phyloP scores from a whole-genome alignment of 2,113 vertebrate species.

The Leiothrix lutea region DNA sequence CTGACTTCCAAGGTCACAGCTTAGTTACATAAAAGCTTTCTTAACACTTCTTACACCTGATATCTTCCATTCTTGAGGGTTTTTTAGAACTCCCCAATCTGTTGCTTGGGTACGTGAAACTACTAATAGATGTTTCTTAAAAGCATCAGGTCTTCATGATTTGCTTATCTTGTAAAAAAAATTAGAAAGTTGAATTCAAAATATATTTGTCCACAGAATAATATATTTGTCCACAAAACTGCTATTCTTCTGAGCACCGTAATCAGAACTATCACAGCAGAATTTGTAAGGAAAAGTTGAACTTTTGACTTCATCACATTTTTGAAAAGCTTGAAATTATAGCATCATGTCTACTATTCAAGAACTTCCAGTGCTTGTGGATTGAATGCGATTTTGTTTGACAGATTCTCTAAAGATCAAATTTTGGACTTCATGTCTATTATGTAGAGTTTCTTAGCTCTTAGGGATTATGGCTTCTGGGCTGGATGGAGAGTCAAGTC shows the following conservation, averaged over 20 bases:
- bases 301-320: neutral
- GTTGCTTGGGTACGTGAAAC: neutral
- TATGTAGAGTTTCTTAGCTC: neutral
- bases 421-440: neutral
- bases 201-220: neutral
- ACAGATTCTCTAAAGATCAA: neutral
- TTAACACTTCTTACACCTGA: neutral
- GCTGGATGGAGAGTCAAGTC: neutral
- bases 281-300: neutral
- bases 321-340: neutral
- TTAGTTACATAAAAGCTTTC: neutral
- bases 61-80: neutral
- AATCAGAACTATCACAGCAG: neutral
- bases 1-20: neutral
- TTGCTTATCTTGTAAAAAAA: neutral
- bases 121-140: neutral
- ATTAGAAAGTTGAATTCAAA: neutral
- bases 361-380: neutral
- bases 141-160: neutral
- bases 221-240: neutral
- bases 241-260: neutral
- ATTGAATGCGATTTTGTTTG: neutral
- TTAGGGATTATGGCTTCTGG: neutral
- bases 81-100: neutral
- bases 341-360: neutral